Conservation (phyloP, 2,797 vertebrate genomes). For the Okamejei kenojei region DNA sequence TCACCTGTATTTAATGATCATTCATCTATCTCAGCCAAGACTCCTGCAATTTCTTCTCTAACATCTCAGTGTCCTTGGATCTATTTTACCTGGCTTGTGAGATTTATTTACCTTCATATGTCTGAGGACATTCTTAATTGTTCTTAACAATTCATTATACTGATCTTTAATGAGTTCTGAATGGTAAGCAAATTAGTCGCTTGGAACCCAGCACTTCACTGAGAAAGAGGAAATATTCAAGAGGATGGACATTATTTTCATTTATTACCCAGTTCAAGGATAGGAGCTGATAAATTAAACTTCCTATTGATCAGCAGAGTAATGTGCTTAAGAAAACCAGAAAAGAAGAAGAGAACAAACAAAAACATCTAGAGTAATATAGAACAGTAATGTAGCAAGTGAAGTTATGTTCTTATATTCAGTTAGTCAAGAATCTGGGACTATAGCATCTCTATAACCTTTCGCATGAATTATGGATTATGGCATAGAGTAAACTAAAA, state of each 20-base stretch:
- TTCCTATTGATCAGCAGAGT: neutral
- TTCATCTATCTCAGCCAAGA: too few relatives aligned
- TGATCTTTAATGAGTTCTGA: neutral
- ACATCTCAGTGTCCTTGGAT: too few relatives aligned
- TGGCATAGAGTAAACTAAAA: slow-evolving; percentile 31
- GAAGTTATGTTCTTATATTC: neutral
- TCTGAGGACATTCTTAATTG: too few relatives aligned
- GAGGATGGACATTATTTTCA: neutral
- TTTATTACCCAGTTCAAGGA: neutral
- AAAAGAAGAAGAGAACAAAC: neutral
- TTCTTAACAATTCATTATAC: too few relatives aligned
- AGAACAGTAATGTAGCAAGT: neutral
- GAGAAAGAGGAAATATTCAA: neutral
- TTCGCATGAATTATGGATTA: neutral
- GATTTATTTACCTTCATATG: too few relatives aligned
- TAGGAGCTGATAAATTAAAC: neutral
- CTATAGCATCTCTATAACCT: neutral
- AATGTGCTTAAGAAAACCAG: neutral
- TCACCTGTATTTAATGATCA: too few relatives aligned
- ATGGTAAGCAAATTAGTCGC: neutral
- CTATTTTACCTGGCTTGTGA: too few relatives aligned
- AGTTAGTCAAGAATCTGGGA: neutral
- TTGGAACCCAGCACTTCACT: neutral
- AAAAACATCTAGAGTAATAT: neutral
- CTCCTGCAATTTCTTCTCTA: too few relatives aligned